These are phyloP conservation scores for Trypoxylus dichotomus DNA, from an alignment of 1,140 invertebrate species.

Conservation along the genomic window DNA sequence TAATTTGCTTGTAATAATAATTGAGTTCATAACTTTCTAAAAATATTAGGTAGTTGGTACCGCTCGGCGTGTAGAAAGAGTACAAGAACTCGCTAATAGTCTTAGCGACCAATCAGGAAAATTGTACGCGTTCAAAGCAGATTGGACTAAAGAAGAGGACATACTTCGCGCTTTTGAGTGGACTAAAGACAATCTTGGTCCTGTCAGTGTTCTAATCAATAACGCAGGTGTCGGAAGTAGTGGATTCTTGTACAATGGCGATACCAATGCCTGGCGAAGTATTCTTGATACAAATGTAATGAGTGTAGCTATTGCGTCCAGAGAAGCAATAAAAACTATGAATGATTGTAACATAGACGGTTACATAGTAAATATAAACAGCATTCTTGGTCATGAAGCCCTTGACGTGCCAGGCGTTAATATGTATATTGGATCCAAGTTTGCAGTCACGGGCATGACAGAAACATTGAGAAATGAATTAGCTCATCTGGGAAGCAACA, in stretches of 20 bases:
- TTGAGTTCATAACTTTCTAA: no score
- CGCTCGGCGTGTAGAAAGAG: background rate
- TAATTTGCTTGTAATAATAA: no score
- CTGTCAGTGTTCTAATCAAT: conserved; percentile 64
- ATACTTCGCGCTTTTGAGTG: background rate
- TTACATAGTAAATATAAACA: conserved; percentile 74
- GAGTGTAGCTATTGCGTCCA: conserved; percentile 65
- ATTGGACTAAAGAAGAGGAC: conserved; percentile 9
- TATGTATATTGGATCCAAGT: conserved; percentile 70
- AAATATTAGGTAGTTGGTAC: conserved; percentile 22
- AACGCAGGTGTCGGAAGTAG: conserved; percentile 64
- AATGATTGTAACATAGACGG: conserved; percentile 63
- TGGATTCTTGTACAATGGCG: conserved; percentile 49
- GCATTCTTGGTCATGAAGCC: conserved; percentile 57
- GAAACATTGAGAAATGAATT: conserved; percentile 68
- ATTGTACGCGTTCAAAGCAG: background rate
- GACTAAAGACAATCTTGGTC: conserved; percentile 14
- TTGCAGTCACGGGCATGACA: conserved; percentile 67
- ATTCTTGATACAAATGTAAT: conserved; percentile 71
- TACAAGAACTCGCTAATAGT: background rate
- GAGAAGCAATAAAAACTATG: conserved; percentile 70
- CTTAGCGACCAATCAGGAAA: background rate
- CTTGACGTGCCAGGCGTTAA: conserved; percentile 47
- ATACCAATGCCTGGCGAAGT: conserved; percentile 54
- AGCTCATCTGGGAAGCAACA: conserved; percentile 57